Conservation (phyloP, 2,113 vertebrate species). For the Ageneiosus marmoratus region DNA sequence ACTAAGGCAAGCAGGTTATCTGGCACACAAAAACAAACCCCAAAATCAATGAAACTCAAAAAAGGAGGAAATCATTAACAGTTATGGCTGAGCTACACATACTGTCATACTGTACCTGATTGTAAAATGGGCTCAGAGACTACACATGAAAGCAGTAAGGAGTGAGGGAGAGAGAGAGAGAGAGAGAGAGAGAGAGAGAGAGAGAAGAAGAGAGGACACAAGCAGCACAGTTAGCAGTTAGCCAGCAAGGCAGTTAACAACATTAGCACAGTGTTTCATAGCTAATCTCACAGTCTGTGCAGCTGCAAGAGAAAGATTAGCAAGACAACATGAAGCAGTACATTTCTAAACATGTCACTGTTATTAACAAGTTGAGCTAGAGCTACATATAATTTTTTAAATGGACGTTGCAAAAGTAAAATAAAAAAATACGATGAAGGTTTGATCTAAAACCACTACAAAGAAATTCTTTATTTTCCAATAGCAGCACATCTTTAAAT, state of each 20-base stretch:
- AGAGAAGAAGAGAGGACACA: constrained; percentile 68
- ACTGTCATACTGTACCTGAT: constrained; percentile 97
- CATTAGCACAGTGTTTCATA: constrained; percentile 55
- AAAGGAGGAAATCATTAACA: constrained; percentile 19
- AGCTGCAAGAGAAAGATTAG: constrained; percentile 37
- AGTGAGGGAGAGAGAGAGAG: constrained; percentile 67
- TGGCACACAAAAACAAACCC: constrained; percentile 13
- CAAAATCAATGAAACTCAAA: neutral
- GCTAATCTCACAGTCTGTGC: constrained; percentile 56
- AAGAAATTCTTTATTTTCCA: neutral
- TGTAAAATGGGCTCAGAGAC: constrained; percentile 97
- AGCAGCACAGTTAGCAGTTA: constrained; percentile 61
- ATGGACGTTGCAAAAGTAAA: neutral
- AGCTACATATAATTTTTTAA: neutral
- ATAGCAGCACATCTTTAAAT: neutral
- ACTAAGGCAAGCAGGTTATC: neutral
- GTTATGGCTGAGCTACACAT: constrained; percentile 47
- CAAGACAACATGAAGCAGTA: neutral
- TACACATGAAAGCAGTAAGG: constrained; percentile 77
- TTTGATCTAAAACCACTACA: neutral
- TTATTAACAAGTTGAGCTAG: neutral
- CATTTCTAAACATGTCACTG: constrained; percentile 5
- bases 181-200: constrained; percentile 59
- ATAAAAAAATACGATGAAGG: neutral
- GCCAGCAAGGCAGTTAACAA: constrained; percentile 61